phyloP scores from a whole-genome alignment of 2,888 invertebrate species.

The Phengaris arion region DNA sequence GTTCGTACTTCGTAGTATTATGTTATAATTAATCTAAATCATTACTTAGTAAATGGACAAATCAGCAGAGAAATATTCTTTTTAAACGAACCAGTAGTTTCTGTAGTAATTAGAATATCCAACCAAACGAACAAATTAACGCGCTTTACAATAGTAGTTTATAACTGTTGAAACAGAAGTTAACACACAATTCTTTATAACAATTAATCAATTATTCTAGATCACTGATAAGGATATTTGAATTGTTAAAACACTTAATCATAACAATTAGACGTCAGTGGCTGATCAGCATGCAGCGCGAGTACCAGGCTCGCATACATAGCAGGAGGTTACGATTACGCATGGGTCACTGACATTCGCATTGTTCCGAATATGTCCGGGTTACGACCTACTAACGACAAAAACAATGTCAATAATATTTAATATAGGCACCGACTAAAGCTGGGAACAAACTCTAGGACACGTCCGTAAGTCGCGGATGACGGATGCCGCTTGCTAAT shows the following conservation, averaged over 20 bases:
- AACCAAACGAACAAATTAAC: not conserved
- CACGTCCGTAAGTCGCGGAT: too few species aligned
- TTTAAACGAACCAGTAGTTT: not conserved
- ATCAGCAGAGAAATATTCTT: too few species aligned
- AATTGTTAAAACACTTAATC: not conserved
- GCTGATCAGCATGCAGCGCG: slow-evolving; percentile 34
- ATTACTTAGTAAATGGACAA: too few species aligned
- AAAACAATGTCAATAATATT: not conserved
- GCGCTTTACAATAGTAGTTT: not conserved
- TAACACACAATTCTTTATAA: not conserved
- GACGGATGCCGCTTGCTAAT: too few species aligned
- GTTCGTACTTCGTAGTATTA: too few species aligned
- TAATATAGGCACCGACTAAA: not conserved
- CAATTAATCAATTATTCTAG: not conserved
- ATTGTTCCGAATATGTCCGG: slow-evolving; percentile 19
- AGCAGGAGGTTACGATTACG: slow-evolving; percentile 8
- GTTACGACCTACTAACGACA: slow-evolving; percentile 11
- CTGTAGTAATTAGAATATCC: not conserved
- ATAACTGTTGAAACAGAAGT: not conserved
- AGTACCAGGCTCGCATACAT: slow-evolving; percentile 31
- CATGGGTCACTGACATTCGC: slow-evolving; percentile 23
- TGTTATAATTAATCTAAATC: too few species aligned
- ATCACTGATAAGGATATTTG: slow-evolving; percentile 20
- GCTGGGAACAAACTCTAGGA: too few species aligned
- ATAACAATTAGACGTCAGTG: slow-evolving; percentile 21